These are phyloP conservation scores for Liposcelis brunnea DNA, from an alignment of 2,888 invertebrate genomes.

Conservation along the genomic window DNA sequence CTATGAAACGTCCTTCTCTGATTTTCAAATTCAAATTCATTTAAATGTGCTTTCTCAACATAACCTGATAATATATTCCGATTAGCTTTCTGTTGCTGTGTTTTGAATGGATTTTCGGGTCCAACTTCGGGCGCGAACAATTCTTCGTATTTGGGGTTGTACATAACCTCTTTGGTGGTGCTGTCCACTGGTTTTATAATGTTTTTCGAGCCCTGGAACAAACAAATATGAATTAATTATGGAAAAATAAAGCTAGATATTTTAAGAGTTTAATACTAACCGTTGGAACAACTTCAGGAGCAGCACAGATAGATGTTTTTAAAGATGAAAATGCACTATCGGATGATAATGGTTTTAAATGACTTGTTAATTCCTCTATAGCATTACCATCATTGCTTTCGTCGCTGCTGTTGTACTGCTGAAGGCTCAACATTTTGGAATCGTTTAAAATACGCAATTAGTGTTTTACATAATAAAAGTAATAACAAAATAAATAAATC, in stretches of 20 bases:
- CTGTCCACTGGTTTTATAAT: constrained; percentile 57
- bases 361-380: constrained; percentile 29
- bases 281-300: constrained; percentile 67
- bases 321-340: constrained; percentile 34
- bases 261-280: constrained; percentile 29
- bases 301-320: constrained; percentile 56
- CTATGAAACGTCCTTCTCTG: constrained; percentile 87
- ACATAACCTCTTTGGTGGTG: constrained; percentile 60
- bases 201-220: constrained; percentile 47
- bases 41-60: constrained; percentile 88
- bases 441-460: no score
- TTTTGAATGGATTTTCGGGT: constrained; percentile 84
- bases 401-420: constrained; percentile 56
- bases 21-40: constrained; percentile 93
- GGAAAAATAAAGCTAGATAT: constrained; percentile 9
- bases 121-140: constrained; percentile 83
- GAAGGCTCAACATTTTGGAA: constrained; percentile 48
- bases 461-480: constrained; percentile 9
- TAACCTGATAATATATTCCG: constrained; percentile 88
- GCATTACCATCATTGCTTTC: constrained; percentile 41
- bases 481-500: constrained; percentile 11
- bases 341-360: constrained; percentile 37
- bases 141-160: constrained; percentile 90
- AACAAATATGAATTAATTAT: constrained; percentile 10
- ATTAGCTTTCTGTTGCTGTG: constrained; percentile 68